Evolutionary conservation across 2,888 invertebrate genomes (phyloP).

Genomic region (Cataglyphis cursor): DNA sequence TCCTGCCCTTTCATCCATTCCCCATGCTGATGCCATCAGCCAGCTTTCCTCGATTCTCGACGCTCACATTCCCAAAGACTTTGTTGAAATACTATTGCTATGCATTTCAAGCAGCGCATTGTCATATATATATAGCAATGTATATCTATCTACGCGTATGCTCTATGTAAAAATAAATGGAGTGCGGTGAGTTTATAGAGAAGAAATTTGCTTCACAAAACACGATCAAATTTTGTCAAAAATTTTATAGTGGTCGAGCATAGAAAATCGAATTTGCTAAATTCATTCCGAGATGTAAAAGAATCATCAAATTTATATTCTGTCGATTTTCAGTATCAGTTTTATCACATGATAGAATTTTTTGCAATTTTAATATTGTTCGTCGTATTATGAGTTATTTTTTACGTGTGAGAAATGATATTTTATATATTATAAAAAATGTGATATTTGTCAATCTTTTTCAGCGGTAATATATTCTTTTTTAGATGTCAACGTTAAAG

Average conservation of each 20-base stretch:
- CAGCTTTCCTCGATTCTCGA: slow-evolving; percentile 46
- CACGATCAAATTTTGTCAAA: background rate
- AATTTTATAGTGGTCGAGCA: background rate
- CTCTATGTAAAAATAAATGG: slow-evolving; percentile 41
- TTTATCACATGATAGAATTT: background rate
- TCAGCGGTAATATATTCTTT: background rate
- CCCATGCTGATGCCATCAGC: slow-evolving; percentile 33
- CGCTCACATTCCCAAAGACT: slow-evolving; percentile 53
- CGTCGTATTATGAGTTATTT: background rate
- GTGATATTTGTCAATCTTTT: background rate
- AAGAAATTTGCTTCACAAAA: slow-evolving; percentile 1
- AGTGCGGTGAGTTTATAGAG: slow-evolving; percentile 14
- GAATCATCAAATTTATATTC: slow-evolving; percentile 3
- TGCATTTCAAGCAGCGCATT: slow-evolving; percentile 31
- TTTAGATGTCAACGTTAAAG: background rate
- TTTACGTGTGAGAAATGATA: background rate
- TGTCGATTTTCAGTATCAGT: background rate
- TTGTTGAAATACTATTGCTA: slow-evolving; percentile 59
- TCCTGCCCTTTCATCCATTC: slow-evolving; percentile 57
- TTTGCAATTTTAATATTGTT: background rate
- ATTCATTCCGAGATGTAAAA: background rate
- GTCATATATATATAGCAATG: background rate
- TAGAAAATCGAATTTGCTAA: background rate
- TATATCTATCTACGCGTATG: slow-evolving; percentile 4
- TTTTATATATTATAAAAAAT: background rate